Percentiles rank a stretch among this genome's conserved stretches.
phyloP scores from a whole-genome alignment of 1,140 invertebrate species.

The Pentalonia nigronervosa region DNA sequence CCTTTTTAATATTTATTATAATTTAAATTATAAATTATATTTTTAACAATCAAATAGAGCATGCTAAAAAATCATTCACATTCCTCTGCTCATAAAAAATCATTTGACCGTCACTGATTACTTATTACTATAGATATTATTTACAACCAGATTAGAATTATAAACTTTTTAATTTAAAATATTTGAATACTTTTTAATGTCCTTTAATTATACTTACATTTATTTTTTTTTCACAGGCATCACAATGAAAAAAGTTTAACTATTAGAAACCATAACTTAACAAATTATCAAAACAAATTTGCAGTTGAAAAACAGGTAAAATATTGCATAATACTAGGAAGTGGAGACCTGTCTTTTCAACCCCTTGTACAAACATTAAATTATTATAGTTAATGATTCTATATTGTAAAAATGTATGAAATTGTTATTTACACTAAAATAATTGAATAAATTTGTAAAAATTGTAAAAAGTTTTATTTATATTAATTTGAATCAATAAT shows the following conservation, averaged over 20 bases:
- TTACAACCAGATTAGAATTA: neutral
- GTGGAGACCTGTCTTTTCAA: conserved; percentile 20
- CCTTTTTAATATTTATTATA: too few species aligned
- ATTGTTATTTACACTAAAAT: conserved; percentile 4
- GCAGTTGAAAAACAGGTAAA: conserved; percentile 48
- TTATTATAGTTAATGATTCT: conserved; percentile 27
- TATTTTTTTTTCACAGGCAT: conserved; percentile 19
- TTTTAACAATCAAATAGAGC: too few species aligned
- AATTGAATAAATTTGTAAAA: conserved; percentile 25
- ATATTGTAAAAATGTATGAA: neutral
- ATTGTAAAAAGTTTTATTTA: conserved; percentile 23
- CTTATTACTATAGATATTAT: neutral
- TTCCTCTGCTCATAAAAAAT: too few species aligned
- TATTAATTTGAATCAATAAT: neutral
- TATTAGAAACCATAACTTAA: conserved; percentile 23
- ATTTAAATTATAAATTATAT: too few species aligned
- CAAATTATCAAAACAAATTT: conserved; percentile 38
- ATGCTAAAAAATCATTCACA: too few species aligned
- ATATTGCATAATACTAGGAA: conserved; percentile 36
- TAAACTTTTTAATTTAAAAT: neutral
- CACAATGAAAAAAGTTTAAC: conserved; percentile 28
- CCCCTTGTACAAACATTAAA: conserved; percentile 24
- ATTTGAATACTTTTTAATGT: neutral
- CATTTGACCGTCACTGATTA: too few species aligned
- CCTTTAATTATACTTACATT: neutral